Evolutionary conservation across 2,797 vertebrate species (phyloP).

Genomic region (Meriones psammophilus): DNA sequence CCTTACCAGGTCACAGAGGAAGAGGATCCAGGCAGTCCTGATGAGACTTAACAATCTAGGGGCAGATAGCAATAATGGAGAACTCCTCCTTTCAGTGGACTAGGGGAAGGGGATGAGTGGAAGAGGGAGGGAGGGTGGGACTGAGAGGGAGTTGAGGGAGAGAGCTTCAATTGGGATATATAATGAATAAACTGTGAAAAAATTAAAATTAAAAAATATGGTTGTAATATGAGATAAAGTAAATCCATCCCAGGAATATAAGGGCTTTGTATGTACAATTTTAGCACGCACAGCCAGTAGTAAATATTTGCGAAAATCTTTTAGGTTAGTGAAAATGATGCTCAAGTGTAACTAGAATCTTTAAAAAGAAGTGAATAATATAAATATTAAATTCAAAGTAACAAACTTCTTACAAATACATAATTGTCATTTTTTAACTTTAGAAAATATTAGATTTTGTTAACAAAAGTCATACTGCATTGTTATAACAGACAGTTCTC

Average conservation of each 20-base stretch:
- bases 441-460: not conserved
- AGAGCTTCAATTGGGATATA: too few species aligned
- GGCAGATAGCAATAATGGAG: too few species aligned
- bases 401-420: not conserved
- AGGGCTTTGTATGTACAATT: not conserved
- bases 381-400: not conserved
- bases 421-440: slow-evolving; percentile 9
- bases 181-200: too few species aligned
- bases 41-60: too few species aligned
- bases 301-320: not conserved
- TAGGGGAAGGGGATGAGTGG: too few species aligned
- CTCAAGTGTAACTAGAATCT: not conserved
- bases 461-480: not conserved
- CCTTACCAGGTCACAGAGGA: too few species aligned
- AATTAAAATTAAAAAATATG: not conserved
- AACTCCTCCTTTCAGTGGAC: too few species aligned
- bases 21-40: too few species aligned
- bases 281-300: not conserved
- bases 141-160: too few species aligned
- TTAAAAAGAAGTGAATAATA: not conserved
- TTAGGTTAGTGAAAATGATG: not conserved
- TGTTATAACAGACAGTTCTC: not conserved
- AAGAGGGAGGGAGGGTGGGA: too few species aligned
- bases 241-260: not conserved
- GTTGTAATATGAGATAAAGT: not conserved